Conservation (phyloP, 2,888 invertebrate genomes). For the Tipula vernalis region DNA sequence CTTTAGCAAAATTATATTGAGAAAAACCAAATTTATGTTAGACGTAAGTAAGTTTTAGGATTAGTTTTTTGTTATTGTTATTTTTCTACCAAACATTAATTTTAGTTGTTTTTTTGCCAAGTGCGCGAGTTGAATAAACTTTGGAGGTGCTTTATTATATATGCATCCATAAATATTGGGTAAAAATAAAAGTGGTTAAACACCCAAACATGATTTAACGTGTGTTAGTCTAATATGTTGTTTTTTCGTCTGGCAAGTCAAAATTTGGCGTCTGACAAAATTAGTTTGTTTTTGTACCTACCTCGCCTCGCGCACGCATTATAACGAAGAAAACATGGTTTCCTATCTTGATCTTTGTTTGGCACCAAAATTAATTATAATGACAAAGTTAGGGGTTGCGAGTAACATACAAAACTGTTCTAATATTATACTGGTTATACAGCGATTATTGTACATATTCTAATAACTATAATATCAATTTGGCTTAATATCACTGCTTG, state of each 20-base stretch:
- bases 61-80: background rate
- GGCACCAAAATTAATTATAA: too few species aligned
- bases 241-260: background rate
- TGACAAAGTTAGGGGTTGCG: too few species aligned
- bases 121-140: background rate
- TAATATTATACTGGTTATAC: too few species aligned
- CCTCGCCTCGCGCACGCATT: too few species aligned
- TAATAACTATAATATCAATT: too few species aligned
- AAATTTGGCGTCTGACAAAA: too few species aligned
- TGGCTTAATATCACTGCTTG: too few species aligned
- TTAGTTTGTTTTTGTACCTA: too few species aligned
- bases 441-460: too few species aligned
- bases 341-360: too few species aligned
- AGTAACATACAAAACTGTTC: too few species aligned
- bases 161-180: background rate
- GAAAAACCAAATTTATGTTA: background rate
- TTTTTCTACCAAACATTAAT: background rate
- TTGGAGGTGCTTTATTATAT: background rate
- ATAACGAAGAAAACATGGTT: too few species aligned
- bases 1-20: background rate
- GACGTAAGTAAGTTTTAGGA: background rate
- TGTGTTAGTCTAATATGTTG: background rate
- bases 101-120: background rate
- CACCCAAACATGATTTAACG: background rate
- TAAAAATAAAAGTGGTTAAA: background rate